These are phyloP conservation scores for Urocynchramus pylzowi DNA, from an alignment of 2,113 vertebrate genomes.

Conservation along the genomic window DNA sequence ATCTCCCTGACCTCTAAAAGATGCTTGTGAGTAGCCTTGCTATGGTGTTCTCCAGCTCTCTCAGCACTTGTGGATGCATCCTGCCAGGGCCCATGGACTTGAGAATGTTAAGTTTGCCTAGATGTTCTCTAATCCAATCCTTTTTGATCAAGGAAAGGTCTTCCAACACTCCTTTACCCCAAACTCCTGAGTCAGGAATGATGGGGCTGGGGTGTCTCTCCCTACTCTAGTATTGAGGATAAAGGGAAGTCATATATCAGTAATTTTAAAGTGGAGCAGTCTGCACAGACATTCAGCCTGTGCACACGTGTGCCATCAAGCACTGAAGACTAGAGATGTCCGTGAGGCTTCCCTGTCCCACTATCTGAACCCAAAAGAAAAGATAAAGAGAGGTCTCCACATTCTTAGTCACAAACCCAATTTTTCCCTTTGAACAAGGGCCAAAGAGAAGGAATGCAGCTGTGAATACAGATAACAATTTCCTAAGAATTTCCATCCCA, in stretches of 20 bases:
- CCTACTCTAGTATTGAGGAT: background rate
- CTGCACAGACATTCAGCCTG: background rate
- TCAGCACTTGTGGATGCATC: background rate
- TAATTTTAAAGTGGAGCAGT: background rate
- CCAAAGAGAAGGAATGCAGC: background rate
- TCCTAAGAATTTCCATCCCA: background rate
- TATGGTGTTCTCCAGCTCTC: background rate
- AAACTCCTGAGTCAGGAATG: background rate
- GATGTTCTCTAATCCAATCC: background rate
- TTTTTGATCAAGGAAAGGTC: too few relatives aligned
- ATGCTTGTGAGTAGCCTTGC: background rate
- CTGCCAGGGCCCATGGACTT: background rate
- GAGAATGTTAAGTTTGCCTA: background rate
- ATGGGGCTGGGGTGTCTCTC: background rate
- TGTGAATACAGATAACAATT: background rate
- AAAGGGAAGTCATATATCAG: background rate
- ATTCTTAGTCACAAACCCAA: background rate
- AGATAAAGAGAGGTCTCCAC: background rate
- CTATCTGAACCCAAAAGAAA: background rate
- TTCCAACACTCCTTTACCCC: background rate
- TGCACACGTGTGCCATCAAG: accelerated
- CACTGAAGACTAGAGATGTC: background rate
- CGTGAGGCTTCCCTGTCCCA: background rate
- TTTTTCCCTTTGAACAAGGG: background rate
- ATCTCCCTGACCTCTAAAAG: background rate